phyloP scores from a whole-genome alignment of 2,113 vertebrate species.

The Entelurus aequoreus region DNA sequence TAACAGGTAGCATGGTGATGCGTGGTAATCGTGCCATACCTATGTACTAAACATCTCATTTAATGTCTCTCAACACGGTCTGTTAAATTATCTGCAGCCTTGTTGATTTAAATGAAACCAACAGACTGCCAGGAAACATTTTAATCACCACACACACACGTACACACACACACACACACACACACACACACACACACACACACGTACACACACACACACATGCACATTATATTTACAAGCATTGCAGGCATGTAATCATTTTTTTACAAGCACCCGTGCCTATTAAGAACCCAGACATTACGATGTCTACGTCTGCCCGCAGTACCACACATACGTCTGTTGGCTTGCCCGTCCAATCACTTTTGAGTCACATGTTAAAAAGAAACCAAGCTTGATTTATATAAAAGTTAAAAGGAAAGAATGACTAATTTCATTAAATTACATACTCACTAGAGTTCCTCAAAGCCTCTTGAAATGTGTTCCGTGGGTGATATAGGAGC shows the following conservation, averaged over 20 bases:
- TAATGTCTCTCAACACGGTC: conserved; percentile 25
- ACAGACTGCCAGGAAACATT: conserved; percentile 46
- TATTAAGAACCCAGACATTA: conserved; percentile 38
- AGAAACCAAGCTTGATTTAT: not conserved
- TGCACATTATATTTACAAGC: conserved; percentile 34
- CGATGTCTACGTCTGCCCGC: conserved; percentile 20
- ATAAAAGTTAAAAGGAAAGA: not conserved
- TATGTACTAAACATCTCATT: too few relatives aligned
- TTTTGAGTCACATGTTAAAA: not conserved
- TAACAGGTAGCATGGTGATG: too few relatives aligned
- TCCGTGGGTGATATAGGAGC: not conserved
- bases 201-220: conserved; percentile 18
- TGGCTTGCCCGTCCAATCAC: not conserved
- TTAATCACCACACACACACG: conserved; percentile 10
- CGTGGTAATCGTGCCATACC: too few relatives aligned
- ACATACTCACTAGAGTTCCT: not conserved
- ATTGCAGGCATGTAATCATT: conserved; percentile 37
- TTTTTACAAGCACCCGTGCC: conserved; percentile 32
- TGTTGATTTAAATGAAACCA: conserved; percentile 41
- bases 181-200: conserved; percentile 20
- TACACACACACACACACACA: conserved; percentile 23
- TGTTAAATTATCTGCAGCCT: conserved; percentile 26
- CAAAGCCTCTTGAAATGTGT: not conserved
- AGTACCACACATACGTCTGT: conserved; percentile 8
- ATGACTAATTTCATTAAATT: not conserved